These are phyloP conservation scores for Epirrita christyi DNA, from an alignment of 2,888 invertebrate genomes.

Conservation along the genomic window DNA sequence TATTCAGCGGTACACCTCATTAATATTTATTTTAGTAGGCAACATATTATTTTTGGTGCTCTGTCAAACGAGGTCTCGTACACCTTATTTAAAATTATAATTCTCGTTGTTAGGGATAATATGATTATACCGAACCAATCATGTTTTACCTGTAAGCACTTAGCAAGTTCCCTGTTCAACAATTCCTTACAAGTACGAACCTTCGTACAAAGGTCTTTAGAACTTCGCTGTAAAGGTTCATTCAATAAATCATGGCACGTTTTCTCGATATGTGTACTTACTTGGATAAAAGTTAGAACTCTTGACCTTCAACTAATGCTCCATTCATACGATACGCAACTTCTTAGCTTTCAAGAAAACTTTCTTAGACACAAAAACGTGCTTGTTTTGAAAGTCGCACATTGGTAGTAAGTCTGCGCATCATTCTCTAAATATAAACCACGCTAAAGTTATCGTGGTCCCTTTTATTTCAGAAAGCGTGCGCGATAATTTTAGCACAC, in stretches of 20 bases:
- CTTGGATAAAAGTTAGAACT: not conserved
- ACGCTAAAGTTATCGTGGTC: too few relatives aligned
- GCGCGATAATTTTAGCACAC: too few relatives aligned
- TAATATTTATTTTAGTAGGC: slow-evolving; percentile 15
- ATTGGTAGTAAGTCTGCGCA: too few relatives aligned
- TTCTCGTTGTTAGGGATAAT: not conserved
- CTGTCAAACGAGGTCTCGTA: slow-evolving; percentile 2
- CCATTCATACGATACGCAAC: not conserved
- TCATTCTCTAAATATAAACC: too few relatives aligned
- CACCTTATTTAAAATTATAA: slow-evolving; percentile 15
- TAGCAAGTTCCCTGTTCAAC: not conserved
- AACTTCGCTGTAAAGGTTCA: not conserved
- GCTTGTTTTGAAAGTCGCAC: not conserved
- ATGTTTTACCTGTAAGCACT: not conserved
- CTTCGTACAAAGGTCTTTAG: not conserved
- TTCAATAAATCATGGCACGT: not conserved
- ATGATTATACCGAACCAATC: not conserved
- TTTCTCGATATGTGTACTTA: not conserved
- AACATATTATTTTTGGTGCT: slow-evolving; percentile 17
- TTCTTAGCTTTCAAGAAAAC: not conserved
- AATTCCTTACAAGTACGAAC: not conserved
- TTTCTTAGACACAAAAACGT: not conserved
- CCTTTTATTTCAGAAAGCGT: too few relatives aligned
- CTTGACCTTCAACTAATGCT: not conserved
- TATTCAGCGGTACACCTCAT: slow-evolving; percentile 10